These are phyloP conservation scores for Epicampocera succincta DNA, from an alignment of 2,888 invertebrate species.

Conservation along the genomic window DNA sequence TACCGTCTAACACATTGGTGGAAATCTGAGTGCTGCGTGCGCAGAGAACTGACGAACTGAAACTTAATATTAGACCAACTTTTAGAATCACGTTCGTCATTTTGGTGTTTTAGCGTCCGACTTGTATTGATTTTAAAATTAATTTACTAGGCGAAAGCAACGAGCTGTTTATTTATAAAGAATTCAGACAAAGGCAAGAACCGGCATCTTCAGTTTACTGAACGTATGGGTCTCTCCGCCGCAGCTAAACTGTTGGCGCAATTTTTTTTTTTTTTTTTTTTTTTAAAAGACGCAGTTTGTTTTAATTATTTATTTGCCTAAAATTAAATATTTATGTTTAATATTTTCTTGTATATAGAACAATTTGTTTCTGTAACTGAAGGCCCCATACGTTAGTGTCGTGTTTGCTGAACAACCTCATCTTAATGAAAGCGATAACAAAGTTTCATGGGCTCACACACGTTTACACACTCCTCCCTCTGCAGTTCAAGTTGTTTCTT, in stretches of 20 bases:
- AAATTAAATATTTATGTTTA: too few relatives aligned
- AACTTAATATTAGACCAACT: conserved; percentile 3
- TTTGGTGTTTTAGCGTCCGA: background rate
- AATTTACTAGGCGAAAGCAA: background rate
- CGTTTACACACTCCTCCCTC: too few relatives aligned
- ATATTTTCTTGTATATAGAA: too few relatives aligned
- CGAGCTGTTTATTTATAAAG: conserved; percentile 16
- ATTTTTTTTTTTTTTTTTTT: too few relatives aligned
- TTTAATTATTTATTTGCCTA: too few relatives aligned
- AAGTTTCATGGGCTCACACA: background rate
- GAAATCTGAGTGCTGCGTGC: background rate
- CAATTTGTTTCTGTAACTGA: too few relatives aligned
- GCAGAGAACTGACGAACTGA: background rate
- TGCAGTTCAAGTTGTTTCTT: too few relatives aligned
- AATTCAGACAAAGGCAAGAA: background rate
- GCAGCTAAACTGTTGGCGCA: too few relatives aligned
- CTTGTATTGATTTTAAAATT: background rate
- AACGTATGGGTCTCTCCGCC: background rate
- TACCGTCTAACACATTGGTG: conserved; percentile 44
- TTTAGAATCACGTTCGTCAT: conserved; percentile 29
- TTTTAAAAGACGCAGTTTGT: too few relatives aligned
- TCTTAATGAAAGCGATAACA: background rate
- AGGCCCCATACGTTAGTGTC: too few relatives aligned
- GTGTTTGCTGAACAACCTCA: background rate
- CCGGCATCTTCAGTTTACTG: background rate